A percentile compares a stretch with the other conserved stretches of the same genome.
These are phyloP conservation scores for Percina caprodes DNA, from an alignment of 2,113 vertebrate species.

Conservation along the genomic window DNA sequence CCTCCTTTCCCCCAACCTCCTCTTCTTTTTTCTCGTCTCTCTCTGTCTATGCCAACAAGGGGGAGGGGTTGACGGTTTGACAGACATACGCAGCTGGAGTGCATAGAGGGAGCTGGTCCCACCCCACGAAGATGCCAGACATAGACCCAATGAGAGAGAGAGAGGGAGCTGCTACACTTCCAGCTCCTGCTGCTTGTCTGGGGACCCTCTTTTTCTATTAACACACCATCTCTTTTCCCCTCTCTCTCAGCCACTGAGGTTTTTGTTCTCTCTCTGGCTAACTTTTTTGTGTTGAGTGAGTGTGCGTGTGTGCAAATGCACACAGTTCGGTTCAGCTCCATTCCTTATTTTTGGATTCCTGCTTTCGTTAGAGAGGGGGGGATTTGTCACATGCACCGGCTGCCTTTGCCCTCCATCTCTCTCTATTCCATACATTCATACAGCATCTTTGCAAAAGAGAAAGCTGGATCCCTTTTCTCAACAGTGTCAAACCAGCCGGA, in stretches of 20 bases:
- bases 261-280: conserved; percentile 74
- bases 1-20: conserved; percentile 5
- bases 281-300: conserved; percentile 66
- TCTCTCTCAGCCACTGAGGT: conserved; percentile 52
- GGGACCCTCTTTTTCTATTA: conserved; percentile 63
- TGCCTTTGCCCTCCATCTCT: conserved; percentile 19
- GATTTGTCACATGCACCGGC: not conserved
- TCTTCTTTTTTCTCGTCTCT: conserved; percentile 33
- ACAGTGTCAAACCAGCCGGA: conserved; percentile 36
- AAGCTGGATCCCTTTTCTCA: conserved; percentile 48
- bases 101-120: conserved; percentile 65
- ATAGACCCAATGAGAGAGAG: conserved; percentile 56
- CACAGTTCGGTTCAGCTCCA: conserved; percentile 22
- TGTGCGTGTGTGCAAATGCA: conserved; percentile 1
- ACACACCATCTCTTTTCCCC: conserved; percentile 42
- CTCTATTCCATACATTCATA: conserved; percentile 24
- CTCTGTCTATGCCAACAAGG: conserved; percentile 71
- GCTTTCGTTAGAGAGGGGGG: conserved; percentile 19
- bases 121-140: conserved; percentile 66
- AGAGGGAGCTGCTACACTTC: conserved; percentile 49
- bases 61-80: conserved; percentile 69
- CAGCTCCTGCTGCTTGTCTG: conserved; percentile 67
- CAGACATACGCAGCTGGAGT: conserved; percentile 77
- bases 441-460: conserved; percentile 62
- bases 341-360: conserved; percentile 12